These are phyloP conservation scores for Eulemur mongoz DNA, from an alignment of 2,797 vertebrate species.

Conservation along the genomic window DNA sequence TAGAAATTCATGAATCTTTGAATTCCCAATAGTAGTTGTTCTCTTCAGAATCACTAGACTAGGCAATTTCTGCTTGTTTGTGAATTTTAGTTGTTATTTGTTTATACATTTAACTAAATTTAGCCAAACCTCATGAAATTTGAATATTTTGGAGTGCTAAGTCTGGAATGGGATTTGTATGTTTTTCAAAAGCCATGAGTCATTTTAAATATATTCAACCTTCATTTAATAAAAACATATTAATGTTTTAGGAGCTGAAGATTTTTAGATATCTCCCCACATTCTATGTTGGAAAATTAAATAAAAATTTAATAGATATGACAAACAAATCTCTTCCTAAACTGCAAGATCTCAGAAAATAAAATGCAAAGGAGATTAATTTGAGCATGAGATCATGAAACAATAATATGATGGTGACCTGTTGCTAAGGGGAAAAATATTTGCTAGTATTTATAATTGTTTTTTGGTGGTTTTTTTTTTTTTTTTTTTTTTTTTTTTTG, in stretches of 20 bases:
- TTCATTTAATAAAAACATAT: slow-evolving; percentile 1
- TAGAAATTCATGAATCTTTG: neutral
- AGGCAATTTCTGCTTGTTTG: neutral
- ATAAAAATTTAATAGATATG: neutral
- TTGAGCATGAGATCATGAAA: neutral
- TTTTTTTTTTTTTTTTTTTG: neutral
- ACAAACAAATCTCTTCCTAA: neutral
- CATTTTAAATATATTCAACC: slow-evolving; percentile 1
- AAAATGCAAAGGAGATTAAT: neutral
- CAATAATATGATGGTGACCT: neutral
- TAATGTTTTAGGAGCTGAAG: neutral
- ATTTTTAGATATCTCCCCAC: neutral
- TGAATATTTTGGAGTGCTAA: no score
- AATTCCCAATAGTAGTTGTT: neutral
- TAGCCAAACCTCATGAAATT: neutral
- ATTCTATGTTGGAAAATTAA: neutral
- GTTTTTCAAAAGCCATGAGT: neutral
- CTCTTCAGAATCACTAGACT: neutral
- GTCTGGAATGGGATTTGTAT: neutral
- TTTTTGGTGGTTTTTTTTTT: no score
- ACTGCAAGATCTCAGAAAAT: neutral
- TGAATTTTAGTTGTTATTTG: neutral
- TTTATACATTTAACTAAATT: neutral
- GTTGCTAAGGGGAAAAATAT: neutral
- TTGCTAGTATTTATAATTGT: neutral